Evolutionary conservation across 2,888 invertebrate species (phyloP).

Genomic region (Platycheirus rosarum): DNA sequence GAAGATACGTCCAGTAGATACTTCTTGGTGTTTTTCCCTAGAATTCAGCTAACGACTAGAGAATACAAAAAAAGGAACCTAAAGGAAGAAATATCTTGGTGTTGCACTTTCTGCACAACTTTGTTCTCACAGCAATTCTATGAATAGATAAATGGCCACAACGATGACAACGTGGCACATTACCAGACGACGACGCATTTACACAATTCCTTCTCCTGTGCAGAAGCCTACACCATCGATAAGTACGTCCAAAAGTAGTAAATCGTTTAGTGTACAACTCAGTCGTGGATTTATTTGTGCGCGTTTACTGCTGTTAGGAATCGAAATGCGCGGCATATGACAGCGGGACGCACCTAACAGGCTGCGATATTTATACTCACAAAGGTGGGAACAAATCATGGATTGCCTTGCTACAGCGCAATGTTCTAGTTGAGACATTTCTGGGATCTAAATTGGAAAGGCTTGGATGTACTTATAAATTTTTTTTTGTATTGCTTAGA

Average conservation of each 20-base stretch:
- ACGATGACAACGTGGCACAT: constrained; percentile 22
- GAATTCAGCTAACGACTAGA: constrained; percentile 44
- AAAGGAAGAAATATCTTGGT: constrained; percentile 17
- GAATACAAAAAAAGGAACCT: constrained; percentile 35
- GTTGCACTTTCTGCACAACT: constrained; percentile 32
- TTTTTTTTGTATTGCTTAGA: background rate
- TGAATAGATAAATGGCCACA: constrained; percentile 46
- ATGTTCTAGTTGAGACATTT: constrained; percentile 67
- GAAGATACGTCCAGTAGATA: constrained; percentile 34
- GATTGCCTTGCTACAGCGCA: constrained; percentile 12
- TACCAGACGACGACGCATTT: constrained; percentile 11
- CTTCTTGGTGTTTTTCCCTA: constrained; percentile 23
- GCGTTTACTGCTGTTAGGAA: constrained; percentile 37
- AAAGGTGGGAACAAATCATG: constrained; percentile 56
- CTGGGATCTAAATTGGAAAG: constrained; percentile 47
- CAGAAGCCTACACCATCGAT: constrained; percentile 1
- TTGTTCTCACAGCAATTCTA: constrained; percentile 66
- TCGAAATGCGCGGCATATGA: constrained; percentile 70
- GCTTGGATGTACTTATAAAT: constrained; percentile 39
- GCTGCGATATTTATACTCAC: constrained; percentile 52
- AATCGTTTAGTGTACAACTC: constrained; percentile 58
- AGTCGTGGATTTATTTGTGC: constrained; percentile 59
- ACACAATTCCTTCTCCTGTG: constrained; percentile 9
- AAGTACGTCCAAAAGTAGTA: constrained; percentile 53
- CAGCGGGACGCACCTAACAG: constrained; percentile 66